These are phyloP conservation scores for Axis porcinus DNA, from an alignment of 2,113 vertebrate genomes.

Conservation along the genomic window DNA sequence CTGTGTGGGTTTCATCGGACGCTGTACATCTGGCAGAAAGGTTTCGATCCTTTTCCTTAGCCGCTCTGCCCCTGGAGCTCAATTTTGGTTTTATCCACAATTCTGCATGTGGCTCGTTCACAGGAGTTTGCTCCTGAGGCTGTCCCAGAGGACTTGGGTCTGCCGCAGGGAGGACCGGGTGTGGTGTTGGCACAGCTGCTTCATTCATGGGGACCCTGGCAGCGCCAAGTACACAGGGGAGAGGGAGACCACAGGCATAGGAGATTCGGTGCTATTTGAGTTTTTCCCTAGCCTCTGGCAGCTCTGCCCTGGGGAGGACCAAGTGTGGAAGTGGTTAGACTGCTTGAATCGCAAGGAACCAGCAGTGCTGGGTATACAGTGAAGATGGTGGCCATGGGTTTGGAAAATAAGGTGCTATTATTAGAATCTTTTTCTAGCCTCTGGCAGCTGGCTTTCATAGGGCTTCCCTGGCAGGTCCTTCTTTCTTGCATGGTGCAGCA, in stretches of 20 bases:
- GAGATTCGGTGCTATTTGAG: background rate
- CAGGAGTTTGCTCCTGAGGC: background rate
- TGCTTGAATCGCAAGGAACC: background rate
- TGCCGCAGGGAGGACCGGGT: fast-evolving
- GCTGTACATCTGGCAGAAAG: background rate
- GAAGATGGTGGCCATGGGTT: background rate
- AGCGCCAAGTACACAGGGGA: background rate
- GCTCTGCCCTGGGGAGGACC: background rate
- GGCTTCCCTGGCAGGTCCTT: background rate
- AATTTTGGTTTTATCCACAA: background rate
- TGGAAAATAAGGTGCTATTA: background rate
- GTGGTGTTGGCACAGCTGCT: background rate
- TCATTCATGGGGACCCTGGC: background rate
- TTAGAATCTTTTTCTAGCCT: background rate
- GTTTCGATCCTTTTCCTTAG: background rate
- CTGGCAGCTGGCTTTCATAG: background rate
- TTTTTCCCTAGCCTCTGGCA: background rate
- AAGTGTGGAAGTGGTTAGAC: background rate
- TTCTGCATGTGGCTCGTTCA: background rate
- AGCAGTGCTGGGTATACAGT: background rate
- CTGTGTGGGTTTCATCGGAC: background rate
- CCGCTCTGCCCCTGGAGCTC: background rate
- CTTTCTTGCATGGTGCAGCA: background rate
- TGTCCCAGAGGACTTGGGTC: background rate
- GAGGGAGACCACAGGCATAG: background rate